Percentiles rank a stretch among this genome's conserved stretches.
phyloP scores from a whole-genome alignment of 2,888 invertebrate genomes.

The Chorisops tibialis region DNA sequence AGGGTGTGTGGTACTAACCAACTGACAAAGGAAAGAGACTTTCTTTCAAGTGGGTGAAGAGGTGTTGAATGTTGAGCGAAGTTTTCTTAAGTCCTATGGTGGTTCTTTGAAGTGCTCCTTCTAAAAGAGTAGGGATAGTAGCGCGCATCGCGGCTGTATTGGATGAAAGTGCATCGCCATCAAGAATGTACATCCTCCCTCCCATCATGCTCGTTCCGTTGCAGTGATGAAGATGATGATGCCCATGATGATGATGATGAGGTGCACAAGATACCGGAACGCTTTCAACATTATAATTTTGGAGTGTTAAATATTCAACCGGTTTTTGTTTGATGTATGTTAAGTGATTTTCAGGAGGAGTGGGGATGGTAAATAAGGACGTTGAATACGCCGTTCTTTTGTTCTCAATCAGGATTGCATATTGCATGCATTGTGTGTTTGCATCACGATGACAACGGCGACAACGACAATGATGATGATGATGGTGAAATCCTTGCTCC shows the following conservation, averaged over 20 bases:
- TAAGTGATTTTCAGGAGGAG: constrained; percentile 28
- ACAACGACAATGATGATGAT: no score
- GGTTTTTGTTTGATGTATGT: constrained; percentile 32
- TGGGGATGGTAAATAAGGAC: not conserved
- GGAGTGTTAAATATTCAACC: constrained; percentile 32
- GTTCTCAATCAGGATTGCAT: no score
- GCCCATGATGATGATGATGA: constrained; percentile 13
- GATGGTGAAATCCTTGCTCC: no score
- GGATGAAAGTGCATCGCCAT: constrained; percentile 11
- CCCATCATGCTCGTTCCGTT: not conserved
- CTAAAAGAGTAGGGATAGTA: constrained; percentile 1
- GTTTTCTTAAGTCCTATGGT: constrained; percentile 13
- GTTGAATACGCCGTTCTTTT: not conserved
- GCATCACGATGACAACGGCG: no score
- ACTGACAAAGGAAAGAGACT: constrained; percentile 3
- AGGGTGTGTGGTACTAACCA: not conserved
- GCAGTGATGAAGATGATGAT: not conserved
- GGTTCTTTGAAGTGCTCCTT: constrained; percentile 18
- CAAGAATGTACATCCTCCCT: not conserved
- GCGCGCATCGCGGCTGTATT: not conserved
- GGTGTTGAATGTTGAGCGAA: constrained; percentile 24
- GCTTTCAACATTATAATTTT: constrained; percentile 23
- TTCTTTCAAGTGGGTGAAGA: constrained; percentile 19
- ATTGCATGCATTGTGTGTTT: no score
- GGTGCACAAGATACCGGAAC: constrained; percentile 1